Evolutionary conservation across 1,140 invertebrate genomes (phyloP).

Genomic region (Pseudomyrmex flavicornis): DNA sequence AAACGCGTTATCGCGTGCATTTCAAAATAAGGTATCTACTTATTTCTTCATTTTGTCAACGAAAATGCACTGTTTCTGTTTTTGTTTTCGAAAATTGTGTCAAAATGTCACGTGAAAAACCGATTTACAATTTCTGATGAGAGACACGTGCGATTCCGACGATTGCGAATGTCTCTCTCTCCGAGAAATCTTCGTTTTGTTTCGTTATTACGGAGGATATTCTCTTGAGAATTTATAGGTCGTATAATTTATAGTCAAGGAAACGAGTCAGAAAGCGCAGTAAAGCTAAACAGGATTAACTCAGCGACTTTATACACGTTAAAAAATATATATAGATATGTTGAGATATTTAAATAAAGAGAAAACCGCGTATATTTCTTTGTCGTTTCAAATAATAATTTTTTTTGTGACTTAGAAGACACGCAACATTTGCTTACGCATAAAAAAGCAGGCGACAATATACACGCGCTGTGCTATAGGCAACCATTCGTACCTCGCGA

Average conservation of each 20-base stretch:
- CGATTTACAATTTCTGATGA: neutral
- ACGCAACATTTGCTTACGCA: neutral
- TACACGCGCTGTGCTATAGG: neutral
- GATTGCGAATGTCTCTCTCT: neutral
- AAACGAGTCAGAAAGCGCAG: slow-evolving; percentile 5
- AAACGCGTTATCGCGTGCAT: neutral
- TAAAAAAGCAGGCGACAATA: neutral
- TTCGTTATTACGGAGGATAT: slow-evolving; percentile 20
- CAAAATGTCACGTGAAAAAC: too few species aligned
- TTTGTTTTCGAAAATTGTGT: too few species aligned
- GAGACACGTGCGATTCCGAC: neutral
- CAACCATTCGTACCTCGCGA: slow-evolving; percentile 9
- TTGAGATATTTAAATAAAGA: slow-evolving; percentile 2
- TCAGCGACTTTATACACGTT: neutral
- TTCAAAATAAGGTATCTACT: neutral
- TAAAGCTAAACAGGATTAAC: neutral
- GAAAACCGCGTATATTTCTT: neutral
- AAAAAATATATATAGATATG: neutral
- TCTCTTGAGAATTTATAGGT: slow-evolving; percentile 9
- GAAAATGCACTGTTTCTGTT: too few species aligned
- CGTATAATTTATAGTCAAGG: neutral
- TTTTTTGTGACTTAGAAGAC: neutral
- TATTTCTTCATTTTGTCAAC: too few species aligned
- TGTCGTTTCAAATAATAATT: neutral
- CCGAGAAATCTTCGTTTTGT: slow-evolving; percentile 13